Evolutionary conservation across 64 coral and sea anemone genomes (phyloP).

Genomic region (Actinia tenebrosa): DNA sequence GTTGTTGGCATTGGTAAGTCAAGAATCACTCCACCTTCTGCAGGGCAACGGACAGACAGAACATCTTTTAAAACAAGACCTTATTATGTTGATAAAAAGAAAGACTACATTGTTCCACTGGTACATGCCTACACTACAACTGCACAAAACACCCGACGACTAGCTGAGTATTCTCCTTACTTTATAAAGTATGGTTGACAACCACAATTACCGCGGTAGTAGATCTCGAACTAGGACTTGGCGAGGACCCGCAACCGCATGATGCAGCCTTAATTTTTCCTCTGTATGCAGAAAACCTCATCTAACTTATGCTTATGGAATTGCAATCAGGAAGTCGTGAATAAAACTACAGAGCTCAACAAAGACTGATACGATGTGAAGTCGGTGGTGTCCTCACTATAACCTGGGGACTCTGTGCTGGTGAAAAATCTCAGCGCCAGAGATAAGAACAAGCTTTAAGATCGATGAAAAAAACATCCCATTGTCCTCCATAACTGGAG

Average conservation of each 20-base stretch:
- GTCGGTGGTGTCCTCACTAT: neutral
- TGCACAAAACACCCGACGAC: slow-evolving; percentile 49
- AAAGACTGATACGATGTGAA: neutral
- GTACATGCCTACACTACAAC: slow-evolving; percentile 58
- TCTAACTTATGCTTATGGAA: neutral
- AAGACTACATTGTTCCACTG: slow-evolving; percentile 16
- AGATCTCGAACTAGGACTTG: slow-evolving; percentile 32
- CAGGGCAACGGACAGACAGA: slow-evolving; percentile 46
- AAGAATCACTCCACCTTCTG: slow-evolving; percentile 32
- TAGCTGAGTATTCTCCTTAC: slow-evolving; percentile 16
- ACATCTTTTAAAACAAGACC: slow-evolving; percentile 32
- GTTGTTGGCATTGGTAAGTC: slow-evolving; percentile 35
- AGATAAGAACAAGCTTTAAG: slow-evolving; percentile 7
- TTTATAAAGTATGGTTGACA: slow-evolving; percentile 41
- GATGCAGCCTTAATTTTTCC: neutral
- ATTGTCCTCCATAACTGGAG: no score
- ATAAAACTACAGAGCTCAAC: slow-evolving; percentile 13
- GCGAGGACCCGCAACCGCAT: neutral
- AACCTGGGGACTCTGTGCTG: slow-evolving; percentile 16
- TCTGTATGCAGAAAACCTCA: slow-evolving; percentile 14
- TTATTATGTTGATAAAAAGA: slow-evolving; percentile 25
- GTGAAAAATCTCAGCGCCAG: slow-evolving; percentile 16
- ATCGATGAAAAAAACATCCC: neutral
- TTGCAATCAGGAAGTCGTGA: neutral
- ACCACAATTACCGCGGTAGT: slow-evolving; percentile 21